Conservation (phyloP, 2,113 vertebrate genomes). For the Leuciscus idus region DNA sequence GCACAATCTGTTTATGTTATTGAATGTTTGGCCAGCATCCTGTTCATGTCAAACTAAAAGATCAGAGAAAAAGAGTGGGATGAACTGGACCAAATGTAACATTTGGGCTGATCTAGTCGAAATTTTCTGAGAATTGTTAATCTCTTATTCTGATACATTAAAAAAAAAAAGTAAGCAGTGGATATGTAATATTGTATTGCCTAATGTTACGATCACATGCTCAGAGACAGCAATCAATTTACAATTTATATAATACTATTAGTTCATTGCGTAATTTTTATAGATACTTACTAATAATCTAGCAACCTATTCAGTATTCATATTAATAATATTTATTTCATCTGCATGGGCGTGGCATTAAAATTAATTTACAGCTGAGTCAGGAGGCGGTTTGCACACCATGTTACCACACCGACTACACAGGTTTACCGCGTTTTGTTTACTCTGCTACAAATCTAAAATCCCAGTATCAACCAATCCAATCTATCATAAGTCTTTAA, state of each 20-base stretch:
- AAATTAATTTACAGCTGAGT: not conserved
- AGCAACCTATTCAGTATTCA: not conserved
- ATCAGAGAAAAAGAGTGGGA: conserved; percentile 4
- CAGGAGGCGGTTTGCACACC: not conserved
- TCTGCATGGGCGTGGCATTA: not conserved
- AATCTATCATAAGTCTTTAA: conserved; percentile 3
- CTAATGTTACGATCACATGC: not conserved
- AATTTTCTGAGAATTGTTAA: conserved; percentile 20
- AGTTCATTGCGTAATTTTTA: not conserved
- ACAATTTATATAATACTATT: not conserved
- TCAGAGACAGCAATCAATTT: not conserved
- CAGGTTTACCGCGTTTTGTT: not conserved
- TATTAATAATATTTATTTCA: not conserved
- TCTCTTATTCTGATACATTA: conserved; percentile 3
- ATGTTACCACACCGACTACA: not conserved
- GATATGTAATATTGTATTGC: not conserved
- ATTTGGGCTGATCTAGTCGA: not conserved
- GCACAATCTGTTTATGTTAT: conserved; percentile 9
- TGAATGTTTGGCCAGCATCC: conserved; percentile 30
- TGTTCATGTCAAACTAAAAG: conserved; percentile 15
- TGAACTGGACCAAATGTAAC: not conserved
- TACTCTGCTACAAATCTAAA: not conserved
- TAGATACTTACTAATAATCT: not conserved
- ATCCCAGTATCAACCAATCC: conserved; percentile 6
- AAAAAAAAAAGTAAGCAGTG: not conserved